These are phyloP conservation scores for Connochaetes taurinus DNA, from an alignment of 2,113 vertebrate species.

Conservation along the genomic window DNA sequence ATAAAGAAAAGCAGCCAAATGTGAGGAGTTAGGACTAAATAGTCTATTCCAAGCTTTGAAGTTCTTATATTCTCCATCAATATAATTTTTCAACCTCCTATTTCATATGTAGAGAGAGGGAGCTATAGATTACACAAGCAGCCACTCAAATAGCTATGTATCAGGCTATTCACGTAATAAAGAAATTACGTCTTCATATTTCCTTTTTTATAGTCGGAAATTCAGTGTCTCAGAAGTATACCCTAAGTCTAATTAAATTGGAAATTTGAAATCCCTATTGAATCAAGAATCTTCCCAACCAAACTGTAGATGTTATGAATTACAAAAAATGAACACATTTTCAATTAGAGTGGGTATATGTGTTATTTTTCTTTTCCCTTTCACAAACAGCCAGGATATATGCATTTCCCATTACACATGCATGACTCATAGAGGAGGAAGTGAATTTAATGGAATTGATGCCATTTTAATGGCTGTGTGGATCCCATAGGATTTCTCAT, in stretches of 20 bases:
- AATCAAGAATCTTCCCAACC: slow-evolving; percentile 33
- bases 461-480: background rate
- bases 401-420: background rate
- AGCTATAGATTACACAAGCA: background rate
- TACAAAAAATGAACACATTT: slow-evolving; percentile 50
- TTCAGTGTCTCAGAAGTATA: slow-evolving; percentile 24
- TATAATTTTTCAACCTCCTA: background rate
- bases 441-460: slow-evolving; percentile 13
- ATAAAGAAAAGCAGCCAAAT: background rate
- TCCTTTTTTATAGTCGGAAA: slow-evolving; percentile 20
- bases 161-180: background rate
- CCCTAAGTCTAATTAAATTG: slow-evolving; percentile 44
- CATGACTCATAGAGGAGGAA: background rate
- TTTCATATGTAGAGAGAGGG: slow-evolving; percentile 14
- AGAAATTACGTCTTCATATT: slow-evolving; percentile 35
- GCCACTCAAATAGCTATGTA: background rate
- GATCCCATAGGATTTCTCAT: background rate
- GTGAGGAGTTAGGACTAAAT: background rate
- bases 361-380: background rate
- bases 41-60: background rate
- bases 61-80: background rate
- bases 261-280: slow-evolving; percentile 53
- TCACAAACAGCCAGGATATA: slow-evolving; percentile 24
- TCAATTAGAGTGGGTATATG: slow-evolving; percentile 6
- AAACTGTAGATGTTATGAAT: slow-evolving; percentile 35